Evolutionary conservation across 2,888 invertebrate genomes (phyloP).

Genomic region (Fragum fragum): DNA sequence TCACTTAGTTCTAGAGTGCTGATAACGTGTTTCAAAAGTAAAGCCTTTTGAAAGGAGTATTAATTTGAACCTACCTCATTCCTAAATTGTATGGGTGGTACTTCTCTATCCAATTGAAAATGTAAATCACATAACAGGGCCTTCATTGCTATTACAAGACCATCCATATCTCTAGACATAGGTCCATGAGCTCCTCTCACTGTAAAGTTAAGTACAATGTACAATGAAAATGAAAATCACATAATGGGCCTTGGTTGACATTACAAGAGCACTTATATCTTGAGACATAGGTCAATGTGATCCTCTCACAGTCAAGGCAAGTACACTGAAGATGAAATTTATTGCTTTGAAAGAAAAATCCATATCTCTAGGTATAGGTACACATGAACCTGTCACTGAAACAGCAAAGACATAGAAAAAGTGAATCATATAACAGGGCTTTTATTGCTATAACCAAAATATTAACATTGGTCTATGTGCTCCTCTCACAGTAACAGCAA

Average conservation of each 20-base stretch:
- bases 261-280: constrained; percentile 81
- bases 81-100: constrained; percentile 83
- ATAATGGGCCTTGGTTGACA: constrained; percentile 73
- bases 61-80: constrained; percentile 76
- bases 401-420: constrained; percentile 57
- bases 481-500: constrained; percentile 72
- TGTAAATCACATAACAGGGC: constrained; percentile 79
- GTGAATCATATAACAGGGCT: constrained; percentile 75
- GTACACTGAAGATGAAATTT: constrained; percentile 76
- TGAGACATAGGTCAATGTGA: constrained; percentile 85
- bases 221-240: constrained; percentile 80
- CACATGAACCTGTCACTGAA: constrained; percentile 80
- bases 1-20: too few relatives aligned
- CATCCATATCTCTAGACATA: constrained; percentile 83
- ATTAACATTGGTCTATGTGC: constrained; percentile 84
- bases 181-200: constrained; percentile 84
- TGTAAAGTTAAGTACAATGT: constrained; percentile 56
- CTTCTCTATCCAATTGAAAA: constrained; percentile 79
- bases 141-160: constrained; percentile 78
- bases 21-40: too few relatives aligned
- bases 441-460: constrained; percentile 77
- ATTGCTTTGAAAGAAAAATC: constrained; percentile 78
- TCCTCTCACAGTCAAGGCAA: constrained; percentile 72
- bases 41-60: too few relatives aligned
- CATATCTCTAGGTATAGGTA: constrained; percentile 84